Evolutionary conservation across 2,888 invertebrate genomes (phyloP), one percentile per base, ranked within the genome.

Genomic region (Netelia inedita): DNA sequence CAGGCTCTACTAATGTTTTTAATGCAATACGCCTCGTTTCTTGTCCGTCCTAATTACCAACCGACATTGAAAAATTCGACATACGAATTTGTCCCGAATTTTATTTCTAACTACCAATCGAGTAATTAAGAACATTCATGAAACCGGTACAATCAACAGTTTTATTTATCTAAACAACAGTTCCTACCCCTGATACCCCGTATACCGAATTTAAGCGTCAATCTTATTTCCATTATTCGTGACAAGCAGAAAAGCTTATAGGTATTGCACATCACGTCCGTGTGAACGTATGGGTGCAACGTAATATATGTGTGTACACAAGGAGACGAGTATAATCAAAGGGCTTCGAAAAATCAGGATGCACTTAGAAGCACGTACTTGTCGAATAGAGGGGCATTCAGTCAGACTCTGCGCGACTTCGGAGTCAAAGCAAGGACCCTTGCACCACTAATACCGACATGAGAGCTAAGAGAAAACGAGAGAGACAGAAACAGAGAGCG

Each of bases 361-460:
- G 89, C 91, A 91, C 90, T 91, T 90, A 89, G 90, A 90, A 92
- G 91, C 90, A 92, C 91, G 90, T 91, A 90, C 92, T 91, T 88
- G 87, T 86, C 88, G 87, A 88, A 91, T 90, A 90, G 91, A 91
- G 91, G 90, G 91, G 91, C 89, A 91, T 91, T 91, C 91, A 92
- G 91, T 90, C 89, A 90, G 90, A 90, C 88, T 89, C 86, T 87
- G 78, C 53, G 88, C 53, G 88, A 90, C 89, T 88, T 89, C 89
- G 87, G 90, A 92, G 91, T 93, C 92, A 93, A 93, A 93, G 93
- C 91, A 91, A 93, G 92, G 91, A 91, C 91, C 91, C 92, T 93
- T 91, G 87, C 91, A 87, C 87, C 89, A 85, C 89, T 88, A 90
- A 88, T 89, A 90, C 89, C 88, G 84, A 86, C 72, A 71, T 63